Base-by-base conservation (phyloP, 2,113 vertebrate species). In the Phrynosoma blainvillii region DNA sequence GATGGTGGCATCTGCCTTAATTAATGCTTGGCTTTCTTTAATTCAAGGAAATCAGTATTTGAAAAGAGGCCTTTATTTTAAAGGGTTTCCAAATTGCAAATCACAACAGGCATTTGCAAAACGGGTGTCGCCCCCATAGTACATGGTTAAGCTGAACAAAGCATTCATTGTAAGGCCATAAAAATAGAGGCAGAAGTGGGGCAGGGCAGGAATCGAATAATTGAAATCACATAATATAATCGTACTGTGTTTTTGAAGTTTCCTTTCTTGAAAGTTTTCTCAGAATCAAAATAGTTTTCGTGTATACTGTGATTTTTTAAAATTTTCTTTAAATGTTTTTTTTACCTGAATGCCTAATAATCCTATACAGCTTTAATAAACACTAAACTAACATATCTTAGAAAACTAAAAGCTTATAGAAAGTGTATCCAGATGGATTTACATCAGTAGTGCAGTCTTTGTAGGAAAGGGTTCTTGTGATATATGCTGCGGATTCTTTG, bases 341-440 rank as follows among this genome's bases (percentile, higher is more conserved):
- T 93, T 95, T 81, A 95, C 93, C 82, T 90, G 90, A 96, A 96
- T 90, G 87, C 82, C 93, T 92, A 92, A 88, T 92, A 95, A 89
- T 92, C 90, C 94, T 97, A 92, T 96, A 96, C 94, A 94, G 93
- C 94, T 94, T 96, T 96, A 96, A 95, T 95, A 96, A 96, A 95
- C 93, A 92, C 91, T 95, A 93, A 96, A 92, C 92, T 95, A 95
- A 95, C 93, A 96, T 96, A 94, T 95, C 87, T 92, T 96, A 97
- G 95, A 96, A 97, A 97, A 97, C 96, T 96, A 96, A 97, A 96
- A 96, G 94, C 94, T 95, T 95, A 93, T 95, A 94, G 95, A 96
- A 97, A 96, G 95, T 94, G 94, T 95, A 92, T 96, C 87, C 90
- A 93, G 94, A 94, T 94, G 89, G 97, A 97, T 97, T 96, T 97